Evolutionary conservation across 2,888 invertebrate genomes (phyloP).

Genomic region (Tanypteryx hageni): DNA sequence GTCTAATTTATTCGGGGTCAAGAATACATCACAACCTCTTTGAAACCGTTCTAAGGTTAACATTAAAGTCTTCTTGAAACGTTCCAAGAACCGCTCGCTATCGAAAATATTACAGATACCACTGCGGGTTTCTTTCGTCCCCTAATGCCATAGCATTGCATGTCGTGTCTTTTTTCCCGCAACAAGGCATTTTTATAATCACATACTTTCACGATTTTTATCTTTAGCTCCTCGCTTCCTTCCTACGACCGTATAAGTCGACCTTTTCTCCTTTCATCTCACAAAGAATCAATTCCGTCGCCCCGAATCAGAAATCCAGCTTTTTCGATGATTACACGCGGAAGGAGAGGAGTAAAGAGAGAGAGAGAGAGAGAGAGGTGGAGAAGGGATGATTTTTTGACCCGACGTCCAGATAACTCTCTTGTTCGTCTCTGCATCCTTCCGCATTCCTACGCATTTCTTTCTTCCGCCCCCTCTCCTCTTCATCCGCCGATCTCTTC

Average conservation of each 20-base stretch:
- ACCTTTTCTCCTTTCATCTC: conserved; percentile 11
- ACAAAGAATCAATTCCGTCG: neutral
- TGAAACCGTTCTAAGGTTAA: too few relatives aligned
- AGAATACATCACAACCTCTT: too few relatives aligned
- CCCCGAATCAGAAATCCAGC: neutral
- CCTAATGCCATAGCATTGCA: too few relatives aligned
- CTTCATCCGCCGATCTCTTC: neutral
- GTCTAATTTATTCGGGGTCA: too few relatives aligned
- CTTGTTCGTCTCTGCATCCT: neutral
- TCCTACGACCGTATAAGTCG: neutral
- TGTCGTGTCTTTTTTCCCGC: too few relatives aligned
- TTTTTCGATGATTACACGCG: neutral
- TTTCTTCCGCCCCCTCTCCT: neutral
- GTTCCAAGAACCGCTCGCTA: too few relatives aligned
- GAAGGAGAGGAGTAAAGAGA: neutral
- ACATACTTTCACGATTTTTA: neutral
- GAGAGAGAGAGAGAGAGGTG: neutral
- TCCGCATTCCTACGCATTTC: neutral
- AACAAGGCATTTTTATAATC: too few relatives aligned
- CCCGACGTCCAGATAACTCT: neutral
- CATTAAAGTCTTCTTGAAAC: too few relatives aligned
- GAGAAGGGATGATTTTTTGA: conserved; percentile 7
- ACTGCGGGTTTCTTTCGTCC: too few relatives aligned
- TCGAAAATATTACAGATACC: too few relatives aligned
- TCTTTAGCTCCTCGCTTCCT: neutral